Evolutionary conservation across 2,888 invertebrate genomes (phyloP).

Genomic region (Chloroclysta siterata): DNA sequence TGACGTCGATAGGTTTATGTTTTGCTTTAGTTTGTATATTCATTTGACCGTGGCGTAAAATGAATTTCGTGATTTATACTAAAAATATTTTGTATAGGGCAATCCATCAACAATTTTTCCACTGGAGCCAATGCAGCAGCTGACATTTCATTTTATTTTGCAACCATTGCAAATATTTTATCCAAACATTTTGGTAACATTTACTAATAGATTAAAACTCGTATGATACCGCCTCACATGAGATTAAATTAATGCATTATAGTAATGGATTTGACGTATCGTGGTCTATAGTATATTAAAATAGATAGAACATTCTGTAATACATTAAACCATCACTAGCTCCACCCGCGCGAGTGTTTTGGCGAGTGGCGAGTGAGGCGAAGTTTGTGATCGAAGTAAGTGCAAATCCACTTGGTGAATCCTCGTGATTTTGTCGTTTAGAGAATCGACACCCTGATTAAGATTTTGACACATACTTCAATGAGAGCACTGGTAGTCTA

Average conservation of each 20-base stretch:
- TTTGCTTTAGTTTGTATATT: conserved; percentile 3
- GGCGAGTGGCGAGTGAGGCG: too few species aligned
- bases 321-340: too few species aligned
- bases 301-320: too few species aligned
- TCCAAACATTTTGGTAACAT: conserved; percentile 41
- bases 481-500: too few species aligned
- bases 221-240: conserved; percentile 25
- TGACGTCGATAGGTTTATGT: background rate
- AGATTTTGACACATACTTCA: background rate
- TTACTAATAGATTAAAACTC: conserved; percentile 50
- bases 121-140: conserved; percentile 39
- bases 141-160: conserved; percentile 50
- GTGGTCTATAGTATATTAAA: too few species aligned
- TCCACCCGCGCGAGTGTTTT: too few species aligned
- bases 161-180: conserved; percentile 44
- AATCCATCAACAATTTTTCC: conserved; percentile 49
- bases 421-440: too few species aligned
- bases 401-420: too few species aligned
- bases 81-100: conserved; percentile 48
- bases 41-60: conserved; percentile 21
- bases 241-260: conserved; percentile 24
- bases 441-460: too few species aligned
- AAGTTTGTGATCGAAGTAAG: too few species aligned
- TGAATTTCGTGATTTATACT: conserved; percentile 19
- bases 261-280: conserved; percentile 16